A percentile compares a stretch with the other conserved stretches of the same genome.
Evolutionary conservation across 1,140 invertebrate species (phyloP).

Genomic region (Platyura marginata): DNA sequence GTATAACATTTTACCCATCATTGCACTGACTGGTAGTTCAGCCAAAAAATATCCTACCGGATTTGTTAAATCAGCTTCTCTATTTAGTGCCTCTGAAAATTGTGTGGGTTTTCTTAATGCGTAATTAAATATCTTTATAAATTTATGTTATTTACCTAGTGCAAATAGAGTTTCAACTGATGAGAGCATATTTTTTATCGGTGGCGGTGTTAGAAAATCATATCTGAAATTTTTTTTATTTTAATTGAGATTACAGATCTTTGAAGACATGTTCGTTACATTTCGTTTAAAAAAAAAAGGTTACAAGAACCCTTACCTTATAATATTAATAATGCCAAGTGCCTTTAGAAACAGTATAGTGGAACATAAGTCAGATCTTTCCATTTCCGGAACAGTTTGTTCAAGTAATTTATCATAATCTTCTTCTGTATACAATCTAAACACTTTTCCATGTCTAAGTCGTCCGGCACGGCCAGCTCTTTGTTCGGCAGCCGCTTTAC

Average conservation of each 20-base stretch:
- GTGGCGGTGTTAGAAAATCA: slow-evolving; percentile 72
- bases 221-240: slow-evolving; percentile 29
- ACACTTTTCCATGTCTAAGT: slow-evolving; percentile 65
- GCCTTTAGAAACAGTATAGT: slow-evolving; percentile 87
- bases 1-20: slow-evolving; percentile 75
- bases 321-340: slow-evolving; percentile 79
- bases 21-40: slow-evolving; percentile 78
- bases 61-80: slow-evolving; percentile 57
- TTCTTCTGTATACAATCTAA: slow-evolving; percentile 58
- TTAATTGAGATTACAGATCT: no score
- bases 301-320: slow-evolving; percentile 66
- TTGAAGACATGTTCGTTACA: no score
- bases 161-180: slow-evolving; percentile 82
- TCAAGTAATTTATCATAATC: slow-evolving; percentile 50
- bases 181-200: slow-evolving; percentile 68
- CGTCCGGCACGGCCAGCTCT: slow-evolving; percentile 83
- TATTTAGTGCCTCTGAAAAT: slow-evolving; percentile 49
- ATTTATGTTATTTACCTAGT: slow-evolving; percentile 23
- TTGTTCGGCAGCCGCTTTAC: slow-evolving; percentile 80
- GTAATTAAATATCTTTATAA: not conserved
- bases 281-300: no score
- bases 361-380: slow-evolving; percentile 66
- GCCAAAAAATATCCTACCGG: slow-evolving; percentile 74
- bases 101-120: no score
- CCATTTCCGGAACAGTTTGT: slow-evolving; percentile 80